These are phyloP conservation scores for Asteroscopus sphinx DNA, from an alignment of 2,888 invertebrate genomes.

Conservation along the genomic window DNA sequence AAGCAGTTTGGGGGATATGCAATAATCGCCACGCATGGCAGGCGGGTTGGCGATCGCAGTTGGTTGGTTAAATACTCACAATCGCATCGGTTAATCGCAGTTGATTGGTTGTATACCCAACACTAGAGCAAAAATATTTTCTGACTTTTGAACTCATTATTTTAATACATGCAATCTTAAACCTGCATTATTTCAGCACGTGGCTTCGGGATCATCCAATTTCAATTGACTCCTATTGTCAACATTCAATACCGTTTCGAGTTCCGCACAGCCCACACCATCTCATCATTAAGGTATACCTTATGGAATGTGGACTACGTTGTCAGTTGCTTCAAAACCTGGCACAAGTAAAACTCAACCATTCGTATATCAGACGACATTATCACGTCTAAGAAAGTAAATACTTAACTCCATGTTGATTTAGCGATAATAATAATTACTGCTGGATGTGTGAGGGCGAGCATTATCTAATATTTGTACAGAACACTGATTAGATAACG, in stretches of 20 bases:
- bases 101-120: too few relatives aligned
- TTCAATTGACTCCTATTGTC: constrained; percentile 10
- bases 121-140: too few relatives aligned
- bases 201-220: constrained; percentile 6
- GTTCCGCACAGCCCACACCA: not conserved
- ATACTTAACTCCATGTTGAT: constrained; percentile 78
- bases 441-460: constrained; percentile 79
- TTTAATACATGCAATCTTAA: too few relatives aligned
- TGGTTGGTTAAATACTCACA: too few relatives aligned
- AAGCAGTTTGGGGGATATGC: too few relatives aligned
- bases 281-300: not conserved
- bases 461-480: constrained; percentile 86
- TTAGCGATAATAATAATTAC: constrained; percentile 87
- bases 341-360: constrained; percentile 24
- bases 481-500: constrained; percentile 81
- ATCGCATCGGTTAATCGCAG: too few relatives aligned
- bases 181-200: too few relatives aligned
- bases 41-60: too few relatives aligned
- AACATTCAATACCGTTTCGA: not conserved
- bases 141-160: too few relatives aligned
- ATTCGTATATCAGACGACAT: constrained; percentile 58
- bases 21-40: too few relatives aligned
- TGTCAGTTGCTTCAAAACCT: constrained; percentile 10
- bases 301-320: constrained; percentile 4
- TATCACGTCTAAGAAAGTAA: constrained; percentile 82